Conservation (phyloP, 2,888 invertebrate species). For the Calephelis perditalis region DNA sequence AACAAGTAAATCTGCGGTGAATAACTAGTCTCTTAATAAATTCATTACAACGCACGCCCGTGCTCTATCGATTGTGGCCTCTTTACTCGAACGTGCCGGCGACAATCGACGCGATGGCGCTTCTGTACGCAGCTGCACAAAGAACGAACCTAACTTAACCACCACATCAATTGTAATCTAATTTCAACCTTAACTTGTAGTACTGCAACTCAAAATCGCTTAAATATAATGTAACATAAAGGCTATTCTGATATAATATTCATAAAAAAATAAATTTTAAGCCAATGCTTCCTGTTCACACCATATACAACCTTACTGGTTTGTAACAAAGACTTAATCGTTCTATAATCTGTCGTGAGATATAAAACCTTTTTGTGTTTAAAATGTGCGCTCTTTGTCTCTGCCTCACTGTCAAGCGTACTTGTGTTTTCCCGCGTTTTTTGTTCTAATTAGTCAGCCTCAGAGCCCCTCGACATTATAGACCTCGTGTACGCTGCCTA, state of each 20-base stretch:
- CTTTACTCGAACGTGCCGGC: slow-evolving; percentile 73
- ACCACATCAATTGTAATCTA: not conserved
- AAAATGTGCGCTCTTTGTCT: slow-evolving; percentile 65
- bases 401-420: slow-evolving; percentile 74
- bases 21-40: slow-evolving; percentile 65
- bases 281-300: slow-evolving; percentile 37
- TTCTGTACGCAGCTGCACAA: slow-evolving; percentile 62
- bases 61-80: slow-evolving; percentile 76
- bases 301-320: slow-evolving; percentile 8
- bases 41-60: slow-evolving; percentile 76
- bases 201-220: not conserved
- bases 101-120: slow-evolving; percentile 74
- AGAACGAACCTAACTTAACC: not conserved
- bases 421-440: slow-evolving; percentile 76
- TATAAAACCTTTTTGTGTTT: slow-evolving; percentile 56
- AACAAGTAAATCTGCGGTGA: slow-evolving; percentile 37
- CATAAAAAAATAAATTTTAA: slow-evolving; percentile 56
- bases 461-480: slow-evolving; percentile 50
- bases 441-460: slow-evolving; percentile 76
- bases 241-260: not conserved
- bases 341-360: slow-evolving; percentile 23
- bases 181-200: not conserved
- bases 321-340: slow-evolving; percentile 24
- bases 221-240: too few relatives aligned
- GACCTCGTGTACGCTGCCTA: slow-evolving; percentile 36